These are phyloP conservation scores for Orthonyx spaldingii DNA, from an alignment of 2,113 vertebrate genomes.

Conservation along the genomic window DNA sequence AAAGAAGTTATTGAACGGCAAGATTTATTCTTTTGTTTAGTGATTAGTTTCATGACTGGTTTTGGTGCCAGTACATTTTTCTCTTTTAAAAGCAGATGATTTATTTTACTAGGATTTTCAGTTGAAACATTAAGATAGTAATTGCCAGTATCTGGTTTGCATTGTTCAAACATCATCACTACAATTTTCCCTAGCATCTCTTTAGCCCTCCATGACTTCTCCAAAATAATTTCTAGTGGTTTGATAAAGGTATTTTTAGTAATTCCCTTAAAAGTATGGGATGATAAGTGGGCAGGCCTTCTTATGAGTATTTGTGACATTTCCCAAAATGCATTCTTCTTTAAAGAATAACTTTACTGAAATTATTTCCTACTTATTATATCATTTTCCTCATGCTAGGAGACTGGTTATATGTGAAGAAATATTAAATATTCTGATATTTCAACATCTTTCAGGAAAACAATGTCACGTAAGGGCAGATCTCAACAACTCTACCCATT, in stretches of 20 bases:
- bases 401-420: background rate
- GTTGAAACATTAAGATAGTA: background rate
- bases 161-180: background rate
- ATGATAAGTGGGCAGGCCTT: background rate
- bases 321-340: background rate
- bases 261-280: background rate
- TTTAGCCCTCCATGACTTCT: background rate
- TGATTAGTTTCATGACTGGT: background rate
- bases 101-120: background rate
- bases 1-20: background rate
- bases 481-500: background rate
- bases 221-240: background rate
- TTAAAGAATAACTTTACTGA: background rate
- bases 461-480: background rate
- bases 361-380: background rate
- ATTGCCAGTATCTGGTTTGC: background rate
- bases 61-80: background rate
- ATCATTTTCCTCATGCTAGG: background rate
- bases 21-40: background rate
- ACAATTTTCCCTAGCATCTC: background rate
- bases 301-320: background rate
- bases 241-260: background rate
- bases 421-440: background rate
- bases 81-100: background rate
- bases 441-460: background rate